phyloP scores from a whole-genome alignment of 2,113 vertebrate species.

The Oncorhynchus kisutch region DNA sequence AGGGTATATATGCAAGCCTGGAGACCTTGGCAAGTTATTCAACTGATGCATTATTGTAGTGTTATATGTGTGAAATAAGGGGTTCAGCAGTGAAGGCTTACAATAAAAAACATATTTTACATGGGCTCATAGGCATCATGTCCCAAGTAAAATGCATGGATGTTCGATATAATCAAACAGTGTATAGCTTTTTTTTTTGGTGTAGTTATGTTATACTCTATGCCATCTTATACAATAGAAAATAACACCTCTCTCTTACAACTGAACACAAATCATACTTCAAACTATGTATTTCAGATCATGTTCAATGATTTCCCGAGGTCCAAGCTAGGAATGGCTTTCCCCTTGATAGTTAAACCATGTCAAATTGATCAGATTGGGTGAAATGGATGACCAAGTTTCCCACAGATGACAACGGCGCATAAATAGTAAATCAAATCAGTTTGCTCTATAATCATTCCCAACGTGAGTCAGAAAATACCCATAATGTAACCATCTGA shows the following conservation, averaged over 20 bases:
- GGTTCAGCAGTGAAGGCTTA: too few species aligned
- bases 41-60: background rate
- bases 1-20: background rate
- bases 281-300: background rate
- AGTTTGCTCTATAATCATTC: background rate
- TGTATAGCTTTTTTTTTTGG: too few species aligned
- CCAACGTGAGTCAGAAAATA: too few species aligned
- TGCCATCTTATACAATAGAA: background rate
- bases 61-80: too few species aligned
- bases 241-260: background rate
- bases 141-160: too few species aligned
- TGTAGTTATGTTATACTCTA: too few species aligned
- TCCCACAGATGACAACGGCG: background rate
- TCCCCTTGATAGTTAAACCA: background rate
- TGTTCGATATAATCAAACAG: too few species aligned
- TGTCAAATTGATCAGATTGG: conserved; percentile 6
- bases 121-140: too few species aligned
- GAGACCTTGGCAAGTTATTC: background rate
- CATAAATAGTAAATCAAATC: background rate
- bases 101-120: too few species aligned
- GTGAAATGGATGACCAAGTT: conserved; percentile 1
- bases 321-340: background rate
- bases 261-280: background rate
- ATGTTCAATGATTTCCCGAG: background rate
- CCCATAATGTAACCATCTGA: too few species aligned